phyloP scores from a whole-genome alignment of 2,888 invertebrate species.

The Andrena praecox region DNA sequence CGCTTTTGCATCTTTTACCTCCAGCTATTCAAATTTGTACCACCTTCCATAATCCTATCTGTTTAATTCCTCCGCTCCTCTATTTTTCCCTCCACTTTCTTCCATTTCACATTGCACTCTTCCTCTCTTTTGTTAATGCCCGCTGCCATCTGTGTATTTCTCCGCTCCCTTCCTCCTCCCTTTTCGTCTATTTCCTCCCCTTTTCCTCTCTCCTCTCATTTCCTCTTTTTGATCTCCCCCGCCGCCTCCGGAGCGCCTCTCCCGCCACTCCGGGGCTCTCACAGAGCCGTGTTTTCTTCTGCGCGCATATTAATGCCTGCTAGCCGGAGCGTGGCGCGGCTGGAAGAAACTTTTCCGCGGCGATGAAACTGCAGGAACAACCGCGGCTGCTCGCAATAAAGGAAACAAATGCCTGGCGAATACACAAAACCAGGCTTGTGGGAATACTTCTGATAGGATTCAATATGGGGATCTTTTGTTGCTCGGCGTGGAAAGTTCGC shows the following conservation, averaged over 20 bases:
- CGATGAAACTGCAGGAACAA: slow-evolving; percentile 40
- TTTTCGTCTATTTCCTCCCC: not conserved
- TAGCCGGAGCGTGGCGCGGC: slow-evolving; percentile 12
- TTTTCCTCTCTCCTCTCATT: not conserved
- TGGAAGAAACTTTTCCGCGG: slow-evolving; percentile 46
- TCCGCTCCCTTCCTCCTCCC: not conserved
- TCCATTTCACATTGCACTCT: not conserved
- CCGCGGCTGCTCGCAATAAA: slow-evolving; percentile 40
- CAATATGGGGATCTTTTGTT: slow-evolving; percentile 44
- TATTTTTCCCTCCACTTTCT: slow-evolving; percentile 14
- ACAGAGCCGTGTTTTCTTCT: slow-evolving; percentile 11
- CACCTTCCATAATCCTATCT: not conserved
- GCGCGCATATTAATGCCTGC: slow-evolving; percentile 37
- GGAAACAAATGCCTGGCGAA: slow-evolving; percentile 35
- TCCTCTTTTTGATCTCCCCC: slow-evolving; percentile 23
- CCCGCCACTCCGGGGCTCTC: not conserved
- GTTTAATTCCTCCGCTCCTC: not conserved
- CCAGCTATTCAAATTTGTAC: not conserved
- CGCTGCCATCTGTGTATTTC: not conserved
- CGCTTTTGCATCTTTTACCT: not conserved
- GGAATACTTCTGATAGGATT: slow-evolving; percentile 38
- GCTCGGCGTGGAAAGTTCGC: slow-evolving; percentile 4
- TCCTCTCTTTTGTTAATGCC: not conserved
- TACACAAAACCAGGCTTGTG: slow-evolving; percentile 16
- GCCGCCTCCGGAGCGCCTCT: not conserved